Conservation (phyloP, 2,888 invertebrate genomes). For the Lobophora halterata region DNA sequence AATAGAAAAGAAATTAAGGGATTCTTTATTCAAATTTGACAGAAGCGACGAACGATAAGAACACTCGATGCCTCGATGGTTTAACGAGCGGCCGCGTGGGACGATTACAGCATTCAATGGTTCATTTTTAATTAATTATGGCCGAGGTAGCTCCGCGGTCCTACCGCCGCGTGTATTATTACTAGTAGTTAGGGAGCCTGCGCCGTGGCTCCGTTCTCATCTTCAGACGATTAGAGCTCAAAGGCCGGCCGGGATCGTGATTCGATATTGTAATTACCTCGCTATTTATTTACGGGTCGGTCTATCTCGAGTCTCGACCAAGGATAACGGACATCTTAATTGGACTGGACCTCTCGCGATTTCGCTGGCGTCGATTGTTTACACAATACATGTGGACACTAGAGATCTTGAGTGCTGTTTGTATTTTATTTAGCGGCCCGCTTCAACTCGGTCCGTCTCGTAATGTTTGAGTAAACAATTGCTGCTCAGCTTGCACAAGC, state of each 20-base stretch:
- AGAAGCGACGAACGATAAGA: constrained; percentile 74
- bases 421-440: constrained; percentile 77
- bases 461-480: constrained; percentile 77
- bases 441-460: constrained; percentile 78
- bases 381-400: constrained; percentile 63
- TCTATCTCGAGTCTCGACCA: constrained; percentile 65
- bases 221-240: constrained; percentile 63
- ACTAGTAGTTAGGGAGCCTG: constrained; percentile 52
- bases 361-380: constrained; percentile 65
- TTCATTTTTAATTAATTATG: constrained; percentile 70
- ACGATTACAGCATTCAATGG: constrained; percentile 61
- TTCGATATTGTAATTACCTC: constrained; percentile 73
- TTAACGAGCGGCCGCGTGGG: constrained; percentile 70
- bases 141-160: constrained; percentile 45
- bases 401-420: constrained; percentile 68
- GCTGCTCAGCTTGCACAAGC: constrained; percentile 70
- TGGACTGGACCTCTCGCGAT: constrained; percentile 68
- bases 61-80: constrained; percentile 62
- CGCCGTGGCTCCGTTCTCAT: constrained; percentile 61
- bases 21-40: constrained; percentile 74
- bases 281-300: constrained; percentile 68
- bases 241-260: constrained; percentile 67
- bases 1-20: constrained; percentile 69
- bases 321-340: constrained; percentile 75
- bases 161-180: constrained; percentile 49